Evolutionary conservation across 2,888 invertebrate species (phyloP).

Genomic region (Malthinus seriepunctatus): DNA sequence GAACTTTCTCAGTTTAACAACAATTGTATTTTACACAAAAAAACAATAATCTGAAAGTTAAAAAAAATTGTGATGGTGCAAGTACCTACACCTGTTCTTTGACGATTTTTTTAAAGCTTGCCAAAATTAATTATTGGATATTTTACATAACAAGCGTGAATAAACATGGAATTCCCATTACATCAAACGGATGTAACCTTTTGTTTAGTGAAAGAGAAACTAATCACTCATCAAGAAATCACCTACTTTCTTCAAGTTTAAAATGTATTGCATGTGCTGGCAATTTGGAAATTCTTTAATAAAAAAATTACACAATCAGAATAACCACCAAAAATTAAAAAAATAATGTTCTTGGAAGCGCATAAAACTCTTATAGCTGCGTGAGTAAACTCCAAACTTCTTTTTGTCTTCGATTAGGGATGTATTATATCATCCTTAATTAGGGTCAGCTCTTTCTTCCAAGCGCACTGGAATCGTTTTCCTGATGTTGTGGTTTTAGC

Average conservation of each 20-base stretch:
- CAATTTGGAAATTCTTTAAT: conserved; percentile 2
- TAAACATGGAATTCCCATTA: conserved; percentile 35
- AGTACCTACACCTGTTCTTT: too few relatives aligned
- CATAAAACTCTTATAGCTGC: too few relatives aligned
- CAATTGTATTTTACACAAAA: too few relatives aligned
- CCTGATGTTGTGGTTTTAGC: too few relatives aligned
- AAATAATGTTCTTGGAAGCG: not conserved
- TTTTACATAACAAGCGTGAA: conserved; percentile 6
- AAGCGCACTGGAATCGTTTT: too few relatives aligned
- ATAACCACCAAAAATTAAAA: not conserved
- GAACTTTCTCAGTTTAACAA: too few relatives aligned
- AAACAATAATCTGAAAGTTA: too few relatives aligned
- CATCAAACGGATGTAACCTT: conserved; percentile 37
- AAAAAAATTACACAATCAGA: not conserved
- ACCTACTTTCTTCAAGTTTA: conserved; percentile 11
- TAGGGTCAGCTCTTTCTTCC: too few relatives aligned
- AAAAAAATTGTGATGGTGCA: too few relatives aligned
- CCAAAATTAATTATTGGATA: not conserved
- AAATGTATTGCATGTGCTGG: not conserved
- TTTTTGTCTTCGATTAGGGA: too few relatives aligned
- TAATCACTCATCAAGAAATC: conserved; percentile 4
- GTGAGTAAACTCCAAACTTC: too few relatives aligned
- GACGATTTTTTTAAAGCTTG: not conserved
- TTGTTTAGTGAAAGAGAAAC: conserved; percentile 36
- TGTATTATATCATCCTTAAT: too few relatives aligned